Percentiles rank a stretch among this genome's conserved stretches.
These are phyloP conservation scores for Neogobius melanostomus DNA, from an alignment of 2,113 vertebrate species.

Conservation along the genomic window DNA sequence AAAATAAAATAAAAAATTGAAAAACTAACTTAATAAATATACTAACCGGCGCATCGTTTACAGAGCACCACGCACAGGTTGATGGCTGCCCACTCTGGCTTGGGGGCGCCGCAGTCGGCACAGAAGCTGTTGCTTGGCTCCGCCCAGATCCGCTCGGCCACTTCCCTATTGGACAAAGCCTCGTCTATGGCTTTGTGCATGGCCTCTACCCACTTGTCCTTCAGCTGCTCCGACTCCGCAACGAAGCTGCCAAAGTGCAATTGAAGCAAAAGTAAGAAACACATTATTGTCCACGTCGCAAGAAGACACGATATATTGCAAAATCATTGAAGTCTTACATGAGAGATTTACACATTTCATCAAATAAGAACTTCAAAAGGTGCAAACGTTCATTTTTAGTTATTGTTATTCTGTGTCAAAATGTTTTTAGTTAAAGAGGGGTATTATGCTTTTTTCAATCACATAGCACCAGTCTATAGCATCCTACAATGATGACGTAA, in stretches of 20 bases:
- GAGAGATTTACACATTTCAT: too few species aligned
- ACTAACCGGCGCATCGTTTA: conserved; percentile 90
- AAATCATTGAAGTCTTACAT: too few species aligned
- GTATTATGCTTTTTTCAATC: too few species aligned
- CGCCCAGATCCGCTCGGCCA: conserved; percentile 85
- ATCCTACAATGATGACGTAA: too few species aligned
- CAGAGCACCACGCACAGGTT: conserved; percentile 94
- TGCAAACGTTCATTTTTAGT: too few species aligned
- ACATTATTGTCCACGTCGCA: too few species aligned
- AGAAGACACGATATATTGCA: too few species aligned
- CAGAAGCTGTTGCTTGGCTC: conserved; percentile 83
- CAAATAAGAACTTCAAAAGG: too few species aligned
- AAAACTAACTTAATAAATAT: background rate
- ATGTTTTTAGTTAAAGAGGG: too few species aligned
- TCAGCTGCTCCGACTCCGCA: conserved; percentile 84
- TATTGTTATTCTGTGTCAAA: too few species aligned
- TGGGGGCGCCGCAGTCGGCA: conserved; percentile 83
- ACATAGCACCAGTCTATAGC: too few species aligned
- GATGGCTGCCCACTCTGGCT: conserved; percentile 93
- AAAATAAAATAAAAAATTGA: conserved; percentile 11
- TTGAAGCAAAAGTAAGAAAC: conserved; percentile 6
- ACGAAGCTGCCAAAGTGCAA: conserved; percentile 78
- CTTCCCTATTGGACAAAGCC: conserved; percentile 88
- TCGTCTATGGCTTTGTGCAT: conserved; percentile 84
- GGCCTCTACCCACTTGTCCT: conserved; percentile 88